Evolutionary conservation across 2,888 invertebrate genomes (phyloP), one percentile per base, ranked within the genome.

Genomic region (Diabrotica balteata): DNA sequence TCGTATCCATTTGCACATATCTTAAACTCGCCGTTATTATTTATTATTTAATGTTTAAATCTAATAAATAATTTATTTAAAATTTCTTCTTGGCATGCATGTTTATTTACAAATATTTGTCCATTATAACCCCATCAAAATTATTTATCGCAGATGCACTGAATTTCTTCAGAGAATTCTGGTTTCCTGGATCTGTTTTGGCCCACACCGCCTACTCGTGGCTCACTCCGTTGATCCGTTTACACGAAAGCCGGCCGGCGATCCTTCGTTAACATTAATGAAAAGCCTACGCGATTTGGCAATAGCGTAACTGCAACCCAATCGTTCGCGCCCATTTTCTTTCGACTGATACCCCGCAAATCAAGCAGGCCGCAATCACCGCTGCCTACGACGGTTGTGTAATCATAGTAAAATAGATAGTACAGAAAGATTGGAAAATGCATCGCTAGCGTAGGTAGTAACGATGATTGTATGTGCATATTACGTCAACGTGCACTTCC

Each of bases 211-310:
- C 52, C 9, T 17, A 8, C 11, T 11, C 10, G 32, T 7, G 32
- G 22, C 52, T 9, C 7, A 8, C 7, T 22, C 22, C 22, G 22
- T 4, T 9, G 5, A 10, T 59, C 58, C 10, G 32, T 32, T 32
- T 32, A 32, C 32, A 32, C 32, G 32, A 32, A 32, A 32, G 32
- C 32, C 32, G 32, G 32, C 32, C 32, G 32, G 32, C 32, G 32
- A 32, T 32, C 32, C 32, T 49, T 46, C 8, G 22, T 32, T 46
- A 59, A 59, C 8, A 10, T 32, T 46, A 59, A 59, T 50, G 59
- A 59, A 59, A 32, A 62, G n/a, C 53, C 46, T 54, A 54, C 54
- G 45, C 53, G 53, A 47, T 54, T 53, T 62, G 62, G 62, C 62
- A 62, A 62, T 62, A 54, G 42, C 9, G 45, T 17, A 51, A 62